phyloP scores from a whole-genome alignment of 2,797 vertebrate species.

The Cryptoprocta ferox region DNA sequence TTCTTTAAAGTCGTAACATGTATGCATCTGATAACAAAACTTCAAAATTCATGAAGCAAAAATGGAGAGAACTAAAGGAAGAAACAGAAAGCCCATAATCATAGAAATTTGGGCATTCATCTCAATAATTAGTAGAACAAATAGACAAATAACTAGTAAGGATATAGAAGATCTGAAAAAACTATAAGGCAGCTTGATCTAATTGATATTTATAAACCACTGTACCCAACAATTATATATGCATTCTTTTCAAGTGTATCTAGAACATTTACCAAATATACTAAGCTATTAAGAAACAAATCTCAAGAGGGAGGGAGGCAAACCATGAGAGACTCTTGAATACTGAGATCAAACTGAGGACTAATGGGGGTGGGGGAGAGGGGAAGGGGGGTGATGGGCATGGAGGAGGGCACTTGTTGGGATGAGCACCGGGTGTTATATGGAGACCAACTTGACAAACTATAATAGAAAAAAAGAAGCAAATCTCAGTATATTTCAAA shows the following conservation, averaged over 20 bases:
- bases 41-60: neutral
- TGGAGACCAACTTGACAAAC: too few species aligned
- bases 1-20: neutral
- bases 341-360: too few species aligned
- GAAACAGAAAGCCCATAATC: neutral
- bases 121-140: neutral
- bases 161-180: neutral
- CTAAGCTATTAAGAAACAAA: neutral
- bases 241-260: neutral
- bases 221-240: neutral
- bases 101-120: neutral
- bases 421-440: too few species aligned
- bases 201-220: neutral
- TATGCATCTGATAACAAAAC: neutral
- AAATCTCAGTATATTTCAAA: neutral
- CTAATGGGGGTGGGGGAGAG: too few species aligned
- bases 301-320: neutral
- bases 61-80: neutral
- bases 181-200: neutral
- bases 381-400: too few species aligned
- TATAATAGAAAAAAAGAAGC: neutral
- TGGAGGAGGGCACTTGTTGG: too few species aligned
- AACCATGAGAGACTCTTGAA: too few species aligned
- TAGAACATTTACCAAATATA: neutral
- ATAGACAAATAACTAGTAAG: neutral